Evolutionary conservation across 2,113 vertebrate genomes (phyloP).

Genomic region (Melanerpes formicivorus): DNA sequence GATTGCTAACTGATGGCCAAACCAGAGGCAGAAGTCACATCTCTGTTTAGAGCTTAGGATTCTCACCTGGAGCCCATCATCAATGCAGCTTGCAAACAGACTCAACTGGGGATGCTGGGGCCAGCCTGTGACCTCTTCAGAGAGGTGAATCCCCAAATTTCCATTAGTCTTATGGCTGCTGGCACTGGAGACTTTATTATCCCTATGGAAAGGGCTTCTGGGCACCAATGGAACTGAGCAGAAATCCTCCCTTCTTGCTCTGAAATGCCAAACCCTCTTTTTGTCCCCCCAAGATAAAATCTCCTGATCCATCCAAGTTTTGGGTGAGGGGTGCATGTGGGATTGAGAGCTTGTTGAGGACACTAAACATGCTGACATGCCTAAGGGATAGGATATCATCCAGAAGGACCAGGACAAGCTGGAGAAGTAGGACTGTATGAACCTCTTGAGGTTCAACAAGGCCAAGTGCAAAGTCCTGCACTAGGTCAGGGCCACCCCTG

Average conservation of each 20-base stretch:
- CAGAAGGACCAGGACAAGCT: neutral
- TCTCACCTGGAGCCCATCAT: accelerated
- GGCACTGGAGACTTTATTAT: accelerated
- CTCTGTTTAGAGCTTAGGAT: too few relatives aligned
- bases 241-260: neutral
- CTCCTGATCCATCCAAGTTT: accelerated
- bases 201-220: neutral
- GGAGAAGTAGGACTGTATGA: neutral
- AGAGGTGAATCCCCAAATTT: neutral
- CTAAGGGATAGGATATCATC: neutral
- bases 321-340: accelerated
- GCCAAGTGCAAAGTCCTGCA: too few relatives aligned
- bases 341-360: neutral
- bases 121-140: accelerated
- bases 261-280: neutral
- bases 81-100: neutral
- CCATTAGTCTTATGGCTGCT: neutral
- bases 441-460: neutral
- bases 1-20: accelerated
- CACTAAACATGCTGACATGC: neutral
- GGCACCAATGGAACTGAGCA: accelerated
- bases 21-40: neutral
- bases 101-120: neutral
- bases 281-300: neutral
- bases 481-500: too few relatives aligned